Evolutionary conservation across 2,113 vertebrate species (phyloP).

Genomic region (Camarhynchus parvulus): DNA sequence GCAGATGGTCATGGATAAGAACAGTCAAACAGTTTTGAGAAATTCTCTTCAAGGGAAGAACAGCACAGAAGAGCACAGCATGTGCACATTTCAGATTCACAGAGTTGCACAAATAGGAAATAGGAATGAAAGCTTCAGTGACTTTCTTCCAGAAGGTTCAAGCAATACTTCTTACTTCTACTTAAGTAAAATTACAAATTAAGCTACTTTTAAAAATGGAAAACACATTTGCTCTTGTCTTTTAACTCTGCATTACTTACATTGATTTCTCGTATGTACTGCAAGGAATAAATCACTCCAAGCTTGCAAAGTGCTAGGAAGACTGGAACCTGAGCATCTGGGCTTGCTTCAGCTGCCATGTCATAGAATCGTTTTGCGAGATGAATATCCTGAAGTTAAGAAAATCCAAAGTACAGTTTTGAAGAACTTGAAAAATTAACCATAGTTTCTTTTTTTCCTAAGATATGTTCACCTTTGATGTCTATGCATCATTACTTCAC

Average conservation of each 20-base stretch:
- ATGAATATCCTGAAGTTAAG: constrained; percentile 88
- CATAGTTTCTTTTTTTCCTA: neutral
- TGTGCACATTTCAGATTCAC: neutral
- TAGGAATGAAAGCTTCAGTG: neutral
- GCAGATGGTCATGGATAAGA: neutral
- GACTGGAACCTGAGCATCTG: constrained; percentile 96
- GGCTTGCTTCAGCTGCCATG: constrained; percentile 97
- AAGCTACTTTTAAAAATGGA: neutral
- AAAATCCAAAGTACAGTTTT: constrained; percentile 9
- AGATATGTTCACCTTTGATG: neutral
- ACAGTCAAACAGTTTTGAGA: neutral
- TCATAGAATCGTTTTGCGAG: constrained; percentile 98
- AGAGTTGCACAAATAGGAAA: neutral
- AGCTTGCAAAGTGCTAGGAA: constrained; percentile 95
- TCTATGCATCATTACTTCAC: neutral
- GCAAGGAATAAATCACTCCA: constrained; percentile 87
- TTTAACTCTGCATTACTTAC: constrained; percentile 78
- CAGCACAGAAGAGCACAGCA: neutral
- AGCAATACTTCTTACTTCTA: neutral
- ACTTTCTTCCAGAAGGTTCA: neutral
- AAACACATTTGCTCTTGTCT: neutral
- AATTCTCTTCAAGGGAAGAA: neutral
- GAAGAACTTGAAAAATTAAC: neutral
- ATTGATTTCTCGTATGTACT: constrained; percentile 90
- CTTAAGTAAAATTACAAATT: neutral